A percentile compares a stretch with the other conserved stretches of the same genome.
These are phyloP conservation scores for Orgyia antiqua DNA, from an alignment of 2,888 invertebrate species.

Conservation along the genomic window DNA sequence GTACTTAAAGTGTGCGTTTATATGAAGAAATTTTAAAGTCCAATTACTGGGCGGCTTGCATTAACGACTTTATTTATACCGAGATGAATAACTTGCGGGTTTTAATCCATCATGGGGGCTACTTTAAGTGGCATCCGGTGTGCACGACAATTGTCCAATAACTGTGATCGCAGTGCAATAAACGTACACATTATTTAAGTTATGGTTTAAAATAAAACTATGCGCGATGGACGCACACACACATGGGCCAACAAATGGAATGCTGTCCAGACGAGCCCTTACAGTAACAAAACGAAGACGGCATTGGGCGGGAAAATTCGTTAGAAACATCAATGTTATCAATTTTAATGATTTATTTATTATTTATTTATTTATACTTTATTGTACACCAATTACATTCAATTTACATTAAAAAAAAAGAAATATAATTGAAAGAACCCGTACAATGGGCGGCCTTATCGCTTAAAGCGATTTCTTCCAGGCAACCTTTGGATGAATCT, in stretches of 20 bases:
- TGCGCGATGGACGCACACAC: conserved; percentile 12
- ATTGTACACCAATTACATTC: too few species aligned
- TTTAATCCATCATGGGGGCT: conserved; percentile 68
- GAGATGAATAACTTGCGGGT: conserved; percentile 68
- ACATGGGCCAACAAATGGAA: conserved; percentile 30
- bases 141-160: conserved; percentile 49
- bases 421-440: too few species aligned
- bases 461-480: too few species aligned
- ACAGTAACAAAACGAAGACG: conserved; percentile 26
- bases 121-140: conserved; percentile 51
- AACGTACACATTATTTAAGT: conserved; percentile 22
- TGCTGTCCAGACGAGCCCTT: conserved; percentile 27
- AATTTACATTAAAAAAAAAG: too few species aligned
- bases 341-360: too few species aligned
- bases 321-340: conserved; percentile 28
- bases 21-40: conserved; percentile 59
- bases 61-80: conserved; percentile 72
- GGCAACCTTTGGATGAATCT: too few species aligned
- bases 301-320: conserved; percentile 17
- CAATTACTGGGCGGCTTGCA: conserved; percentile 63
- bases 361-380: too few species aligned
- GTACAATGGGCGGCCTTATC: too few species aligned
- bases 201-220: conserved; percentile 20
- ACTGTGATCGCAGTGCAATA: conserved; percentile 25
- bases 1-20: conserved; percentile 37